Conservation (phyloP, 1,140 invertebrate genomes). For the Pogonomyrmex californicus region DNA sequence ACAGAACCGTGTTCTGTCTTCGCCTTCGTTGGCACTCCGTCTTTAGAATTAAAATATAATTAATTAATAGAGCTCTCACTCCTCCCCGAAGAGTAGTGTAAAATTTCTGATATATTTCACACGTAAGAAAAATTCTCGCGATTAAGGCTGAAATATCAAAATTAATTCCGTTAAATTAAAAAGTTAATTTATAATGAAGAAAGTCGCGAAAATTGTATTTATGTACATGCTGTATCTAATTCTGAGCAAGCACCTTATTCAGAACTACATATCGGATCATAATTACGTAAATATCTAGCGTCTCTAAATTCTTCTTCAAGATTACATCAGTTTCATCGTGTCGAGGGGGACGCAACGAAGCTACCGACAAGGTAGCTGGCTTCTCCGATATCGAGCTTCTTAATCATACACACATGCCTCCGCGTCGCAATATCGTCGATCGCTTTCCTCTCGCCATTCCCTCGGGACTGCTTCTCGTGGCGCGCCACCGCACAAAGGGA, state of each 20-base stretch:
- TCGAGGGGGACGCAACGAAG: neutral
- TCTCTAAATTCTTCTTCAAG: neutral
- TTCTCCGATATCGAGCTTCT: neutral
- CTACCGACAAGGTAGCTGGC: neutral
- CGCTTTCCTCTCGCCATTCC: neutral
- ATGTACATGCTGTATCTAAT: neutral
- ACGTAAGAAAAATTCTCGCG: neutral
- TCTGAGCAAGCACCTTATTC: neutral
- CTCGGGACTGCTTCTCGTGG: neutral
- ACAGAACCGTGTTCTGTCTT: neutral
- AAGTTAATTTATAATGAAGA: neutral
- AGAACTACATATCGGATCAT: neutral
- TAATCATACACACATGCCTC: slow-evolving; percentile 58
- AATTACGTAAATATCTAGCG: neutral
- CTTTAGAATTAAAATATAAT: slow-evolving; percentile 28
- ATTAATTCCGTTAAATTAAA: neutral
- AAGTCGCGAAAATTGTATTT: neutral
- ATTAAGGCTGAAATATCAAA: neutral
- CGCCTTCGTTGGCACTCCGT: neutral
- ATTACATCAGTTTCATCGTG: neutral
- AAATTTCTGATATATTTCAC: neutral
- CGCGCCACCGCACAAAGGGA: slow-evolving; percentile 22
- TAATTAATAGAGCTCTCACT: neutral
- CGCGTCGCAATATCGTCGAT: slow-evolving; percentile 37
- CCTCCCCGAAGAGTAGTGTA: neutral